These are phyloP conservation scores for Calycopis cecrops DNA, from an alignment of 1,140 invertebrate species.

Conservation along the genomic window DNA sequence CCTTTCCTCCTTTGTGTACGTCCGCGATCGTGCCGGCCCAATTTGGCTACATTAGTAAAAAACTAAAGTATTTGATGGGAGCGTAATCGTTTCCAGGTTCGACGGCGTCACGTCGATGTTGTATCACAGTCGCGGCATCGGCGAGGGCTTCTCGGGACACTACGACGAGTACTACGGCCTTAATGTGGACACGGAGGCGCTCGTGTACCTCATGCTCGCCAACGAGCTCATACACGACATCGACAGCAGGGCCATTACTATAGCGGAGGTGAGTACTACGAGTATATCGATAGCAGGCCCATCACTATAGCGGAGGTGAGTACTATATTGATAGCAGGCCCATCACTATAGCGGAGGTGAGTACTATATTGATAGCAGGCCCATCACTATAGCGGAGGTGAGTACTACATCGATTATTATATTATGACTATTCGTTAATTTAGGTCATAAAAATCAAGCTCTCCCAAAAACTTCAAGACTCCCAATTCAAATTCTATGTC, in stretches of 20 bases:
- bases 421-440: too few species aligned
- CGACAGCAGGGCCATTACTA: conserved; percentile 91
- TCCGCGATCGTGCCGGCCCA: too few species aligned
- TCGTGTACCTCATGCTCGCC: conserved; percentile 96
- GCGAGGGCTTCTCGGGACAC: conserved; percentile 93
- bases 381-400: not conserved
- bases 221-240: conserved; percentile 93
- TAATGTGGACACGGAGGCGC: conserved; percentile 96
- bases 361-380: not conserved
- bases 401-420: too few species aligned
- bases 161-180: conserved; percentile 99
- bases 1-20: too few species aligned
- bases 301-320: not conserved
- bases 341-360: not conserved
- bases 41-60: too few species aligned
- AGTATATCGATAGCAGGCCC: not conserved
- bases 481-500: too few species aligned
- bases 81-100: conserved; percentile 77
- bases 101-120: conserved; percentile 99
- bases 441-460: too few species aligned
- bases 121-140: conserved; percentile 96
- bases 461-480: too few species aligned
- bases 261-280: conserved; percentile 87
- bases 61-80: not conserved
- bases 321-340: not conserved